These are phyloP conservation scores for Bombus impatiens DNA, from an alignment of 1,140 invertebrate genomes.

Conservation along the genomic window DNA sequence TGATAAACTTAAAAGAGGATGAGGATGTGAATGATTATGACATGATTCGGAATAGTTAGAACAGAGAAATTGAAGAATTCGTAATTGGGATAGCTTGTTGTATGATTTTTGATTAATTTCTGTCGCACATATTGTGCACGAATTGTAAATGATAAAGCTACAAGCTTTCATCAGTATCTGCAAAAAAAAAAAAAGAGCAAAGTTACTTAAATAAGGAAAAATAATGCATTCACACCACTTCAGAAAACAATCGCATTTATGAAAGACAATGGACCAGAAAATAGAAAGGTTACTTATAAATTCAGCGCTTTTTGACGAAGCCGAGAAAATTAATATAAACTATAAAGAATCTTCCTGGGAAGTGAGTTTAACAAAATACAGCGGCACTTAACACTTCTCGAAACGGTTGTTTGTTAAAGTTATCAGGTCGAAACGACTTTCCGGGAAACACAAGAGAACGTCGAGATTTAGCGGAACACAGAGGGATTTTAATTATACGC, in stretches of 20 bases:
- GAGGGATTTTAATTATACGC: conserved; percentile 20
- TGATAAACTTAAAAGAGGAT: not conserved
- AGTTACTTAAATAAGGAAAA: no score
- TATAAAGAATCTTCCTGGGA: not conserved
- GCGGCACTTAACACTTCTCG: not conserved
- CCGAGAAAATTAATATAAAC: not conserved
- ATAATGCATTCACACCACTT: no score
- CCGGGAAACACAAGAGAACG: not conserved
- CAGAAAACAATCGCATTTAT: not conserved
- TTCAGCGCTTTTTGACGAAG: not conserved
- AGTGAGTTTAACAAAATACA: not conserved
- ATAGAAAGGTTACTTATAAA: not conserved
- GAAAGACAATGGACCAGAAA: not conserved
- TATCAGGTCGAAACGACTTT: not conserved
- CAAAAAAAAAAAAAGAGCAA: no score
- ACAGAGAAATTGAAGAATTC: no score
- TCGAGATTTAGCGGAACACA: not conserved
- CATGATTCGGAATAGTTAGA: no score
- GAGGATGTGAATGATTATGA: no score
- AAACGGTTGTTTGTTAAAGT: not conserved
- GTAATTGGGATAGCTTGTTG: no score
- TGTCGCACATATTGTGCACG: no score
- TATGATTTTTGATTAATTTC: no score
- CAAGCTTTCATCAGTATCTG: no score
- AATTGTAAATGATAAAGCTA: no score